These are phyloP conservation scores for Diabrotica undecimpunctata DNA, from an alignment of 1,140 invertebrate genomes.

Conservation along the genomic window DNA sequence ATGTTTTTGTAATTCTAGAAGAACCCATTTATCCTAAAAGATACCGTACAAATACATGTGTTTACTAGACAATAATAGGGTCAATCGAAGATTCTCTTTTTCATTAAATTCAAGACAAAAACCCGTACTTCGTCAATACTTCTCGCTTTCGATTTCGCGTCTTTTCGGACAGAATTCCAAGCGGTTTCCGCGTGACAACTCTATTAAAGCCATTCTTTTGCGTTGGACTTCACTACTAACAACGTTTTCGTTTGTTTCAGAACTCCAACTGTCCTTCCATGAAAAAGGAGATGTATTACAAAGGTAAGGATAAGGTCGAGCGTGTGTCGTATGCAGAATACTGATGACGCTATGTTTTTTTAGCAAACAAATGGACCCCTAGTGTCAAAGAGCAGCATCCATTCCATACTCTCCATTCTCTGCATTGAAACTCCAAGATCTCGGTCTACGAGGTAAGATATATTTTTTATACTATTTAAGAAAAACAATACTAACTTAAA, in stretches of 20 bases:
- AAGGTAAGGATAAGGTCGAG: conserved; percentile 50
- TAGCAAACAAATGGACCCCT: conserved; percentile 47
- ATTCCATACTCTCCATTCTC: conserved; percentile 38
- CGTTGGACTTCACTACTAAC: not conserved
- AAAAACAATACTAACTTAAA: no score
- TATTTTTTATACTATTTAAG: no score
- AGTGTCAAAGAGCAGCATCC: conserved; percentile 41
- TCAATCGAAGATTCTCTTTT: no score
- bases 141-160: no score
- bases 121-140: no score
- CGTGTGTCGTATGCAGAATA: conserved; percentile 14
- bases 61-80: no score
- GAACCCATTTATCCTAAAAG: no score
- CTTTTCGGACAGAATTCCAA: not conserved
- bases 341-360: conserved; percentile 43
- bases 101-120: no score
- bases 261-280: conserved; percentile 65
- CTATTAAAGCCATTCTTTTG: not conserved
- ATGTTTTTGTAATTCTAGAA: no score
- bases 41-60: no score
- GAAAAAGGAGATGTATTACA: conserved; percentile 70
- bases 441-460: not conserved
- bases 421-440: conserved; percentile 31
- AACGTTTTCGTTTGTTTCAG: conserved; percentile 47
- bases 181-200: not conserved